Conservation (phyloP, 2,113 vertebrate species). For the Hylia prasina region DNA sequence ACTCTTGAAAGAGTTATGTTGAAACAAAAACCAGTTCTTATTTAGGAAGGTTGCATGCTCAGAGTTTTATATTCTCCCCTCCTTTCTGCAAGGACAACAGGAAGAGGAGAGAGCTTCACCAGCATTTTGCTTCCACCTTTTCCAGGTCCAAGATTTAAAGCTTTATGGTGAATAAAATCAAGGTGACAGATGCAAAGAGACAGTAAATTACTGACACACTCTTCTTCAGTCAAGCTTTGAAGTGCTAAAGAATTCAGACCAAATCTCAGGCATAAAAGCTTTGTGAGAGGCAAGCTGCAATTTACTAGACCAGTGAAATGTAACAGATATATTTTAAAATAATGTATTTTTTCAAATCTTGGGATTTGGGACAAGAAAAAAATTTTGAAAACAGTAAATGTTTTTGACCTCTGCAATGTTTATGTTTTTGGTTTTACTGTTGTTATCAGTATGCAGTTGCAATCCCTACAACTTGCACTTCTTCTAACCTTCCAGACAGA, state of each 20-base stretch:
- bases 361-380: background rate
- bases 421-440: background rate
- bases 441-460: slow-evolving; percentile 6
- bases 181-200: slow-evolving; percentile 54
- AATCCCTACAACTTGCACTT: slow-evolving; percentile 12
- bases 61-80: background rate
- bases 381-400: background rate
- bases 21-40: slow-evolving; percentile 9
- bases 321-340: slow-evolving; percentile 12
- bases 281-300: slow-evolving; percentile 29
- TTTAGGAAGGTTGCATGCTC: background rate
- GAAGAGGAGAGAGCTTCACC: background rate
- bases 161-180: slow-evolving; percentile 53
- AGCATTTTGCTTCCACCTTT: slow-evolving; percentile 17
- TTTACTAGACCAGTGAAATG: slow-evolving; percentile 7
- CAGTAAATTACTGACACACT: slow-evolving; percentile 60
- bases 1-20: slow-evolving; percentile 45
- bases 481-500: slow-evolving; percentile 45
- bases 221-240: slow-evolving; percentile 57
- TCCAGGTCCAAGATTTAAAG: slow-evolving; percentile 49
- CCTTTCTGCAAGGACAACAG: background rate
- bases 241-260: slow-evolving; percentile 61
- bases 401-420: slow-evolving; percentile 4
- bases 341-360: background rate
- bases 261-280: slow-evolving; percentile 51